Conservation (phyloP, 2,888 invertebrate species). For the Anoplius nigerrimus region DNA sequence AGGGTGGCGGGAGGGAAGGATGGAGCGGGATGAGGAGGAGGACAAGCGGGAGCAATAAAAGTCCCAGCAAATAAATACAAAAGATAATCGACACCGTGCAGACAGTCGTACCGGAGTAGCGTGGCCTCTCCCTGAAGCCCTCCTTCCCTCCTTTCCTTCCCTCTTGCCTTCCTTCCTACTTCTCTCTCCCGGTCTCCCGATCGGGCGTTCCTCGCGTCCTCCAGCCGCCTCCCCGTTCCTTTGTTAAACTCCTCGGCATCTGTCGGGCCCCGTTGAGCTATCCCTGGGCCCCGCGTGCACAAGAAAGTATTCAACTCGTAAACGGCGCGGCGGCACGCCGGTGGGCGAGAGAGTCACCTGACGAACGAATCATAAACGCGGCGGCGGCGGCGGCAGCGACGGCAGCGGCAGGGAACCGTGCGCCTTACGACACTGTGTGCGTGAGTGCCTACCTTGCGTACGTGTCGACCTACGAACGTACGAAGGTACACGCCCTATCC, state of each 20-base stretch:
- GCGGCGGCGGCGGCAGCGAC: too few species aligned
- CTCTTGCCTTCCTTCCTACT: conserved; percentile 22
- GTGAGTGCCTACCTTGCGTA: too few species aligned
- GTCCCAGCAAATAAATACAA: conserved; percentile 51
- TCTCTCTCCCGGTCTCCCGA: conserved; percentile 13
- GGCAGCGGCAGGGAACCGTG: too few species aligned
- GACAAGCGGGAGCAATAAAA: conserved; percentile 45
- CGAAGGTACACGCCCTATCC: too few species aligned
- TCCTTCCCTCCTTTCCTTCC: conserved; percentile 28
- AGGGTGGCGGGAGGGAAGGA: not conserved
- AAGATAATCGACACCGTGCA: conserved; percentile 54
- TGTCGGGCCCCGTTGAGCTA: not conserved
- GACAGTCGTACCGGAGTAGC: conserved; percentile 35
- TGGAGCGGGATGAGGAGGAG: conserved; percentile 3
- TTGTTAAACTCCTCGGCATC: not conserved
- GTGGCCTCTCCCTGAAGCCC: conserved; percentile 12
- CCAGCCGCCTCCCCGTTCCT: conserved; percentile 26
- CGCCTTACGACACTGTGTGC: too few species aligned
- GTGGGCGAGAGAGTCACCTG: too few species aligned
- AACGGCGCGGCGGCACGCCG: too few species aligned
- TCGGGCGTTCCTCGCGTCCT: conserved; percentile 5
- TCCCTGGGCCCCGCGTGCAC: not conserved
- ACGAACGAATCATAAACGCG: too few species aligned
- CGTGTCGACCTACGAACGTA: too few species aligned
- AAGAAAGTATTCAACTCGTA: too few species aligned